Conservation (phyloP, 1,140 invertebrate genomes). For the Pissodes strobi region DNA sequence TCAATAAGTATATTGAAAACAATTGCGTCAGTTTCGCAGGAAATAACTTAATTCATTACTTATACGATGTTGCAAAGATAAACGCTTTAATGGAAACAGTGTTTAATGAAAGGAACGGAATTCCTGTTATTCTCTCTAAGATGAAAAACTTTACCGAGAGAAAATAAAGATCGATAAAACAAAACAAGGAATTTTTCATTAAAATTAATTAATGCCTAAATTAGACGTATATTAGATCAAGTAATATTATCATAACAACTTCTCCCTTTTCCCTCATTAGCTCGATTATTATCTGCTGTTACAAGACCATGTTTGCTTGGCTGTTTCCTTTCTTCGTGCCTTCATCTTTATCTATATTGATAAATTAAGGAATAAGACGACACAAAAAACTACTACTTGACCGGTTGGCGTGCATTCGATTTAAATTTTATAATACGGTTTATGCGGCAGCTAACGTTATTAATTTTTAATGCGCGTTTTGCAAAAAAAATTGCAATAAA, state of each 20-base stretch:
- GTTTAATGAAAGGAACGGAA: too few species aligned
- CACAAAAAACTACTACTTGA: conserved; percentile 16
- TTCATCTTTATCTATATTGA: conserved; percentile 29
- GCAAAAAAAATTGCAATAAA: too few species aligned
- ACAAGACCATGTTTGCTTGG: conserved; percentile 29
- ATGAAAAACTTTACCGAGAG: too few species aligned
- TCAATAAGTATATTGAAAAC: too few species aligned
- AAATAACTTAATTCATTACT: too few species aligned
- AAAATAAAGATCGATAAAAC: not conserved
- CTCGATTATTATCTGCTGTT: conserved; percentile 32
- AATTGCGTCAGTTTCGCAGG: too few species aligned
- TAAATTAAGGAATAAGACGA: conserved; percentile 24
- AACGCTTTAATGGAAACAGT: too few species aligned
- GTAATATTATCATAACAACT: conserved; percentile 32
- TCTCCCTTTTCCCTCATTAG: conserved; percentile 33
- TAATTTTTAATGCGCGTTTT: not conserved
- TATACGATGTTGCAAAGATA: too few species aligned
- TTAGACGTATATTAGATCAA: conserved; percentile 31
- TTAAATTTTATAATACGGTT: not conserved
- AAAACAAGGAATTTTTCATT: conserved; percentile 23
- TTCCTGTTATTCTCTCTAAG: too few species aligned
- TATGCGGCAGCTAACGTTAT: not conserved
- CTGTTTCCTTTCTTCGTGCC: conserved; percentile 25
- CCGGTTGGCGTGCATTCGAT: conserved; percentile 13
- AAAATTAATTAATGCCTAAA: conserved; percentile 33